Conservation (phyloP, 1,140 invertebrate species). For the Olivierus martensii region DNA sequence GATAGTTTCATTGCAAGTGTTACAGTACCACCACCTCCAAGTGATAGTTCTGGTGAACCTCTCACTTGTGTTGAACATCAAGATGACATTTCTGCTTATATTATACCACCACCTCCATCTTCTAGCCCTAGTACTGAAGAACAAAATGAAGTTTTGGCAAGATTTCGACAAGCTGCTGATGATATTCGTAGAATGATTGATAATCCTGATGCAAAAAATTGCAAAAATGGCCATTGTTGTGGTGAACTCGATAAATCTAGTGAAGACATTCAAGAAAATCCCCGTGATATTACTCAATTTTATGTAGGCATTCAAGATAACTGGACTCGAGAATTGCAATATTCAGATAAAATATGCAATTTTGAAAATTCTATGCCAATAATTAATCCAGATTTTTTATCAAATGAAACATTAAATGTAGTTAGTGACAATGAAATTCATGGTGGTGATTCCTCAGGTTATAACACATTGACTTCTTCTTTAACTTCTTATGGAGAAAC, state of each 20-base stretch:
- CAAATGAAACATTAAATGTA: neutral
- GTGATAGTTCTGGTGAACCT: neutral
- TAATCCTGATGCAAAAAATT: neutral
- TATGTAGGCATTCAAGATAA: neutral
- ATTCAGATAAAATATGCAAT: neutral
- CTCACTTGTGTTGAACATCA: neutral
- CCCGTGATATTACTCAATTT: neutral
- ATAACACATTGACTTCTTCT: constrained; percentile 18
- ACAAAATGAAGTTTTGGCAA: constrained; percentile 19
- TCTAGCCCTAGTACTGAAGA: constrained; percentile 17
- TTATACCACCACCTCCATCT: constrained; percentile 41
- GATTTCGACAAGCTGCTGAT: constrained; percentile 21
- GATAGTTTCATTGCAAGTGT: constrained; percentile 70
- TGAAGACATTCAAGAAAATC: neutral
- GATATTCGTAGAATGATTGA: constrained; percentile 19
- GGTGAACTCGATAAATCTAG: neutral
- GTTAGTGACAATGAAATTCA: constrained; percentile 3
- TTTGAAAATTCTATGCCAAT: neutral
- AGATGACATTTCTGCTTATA: constrained; percentile 41
- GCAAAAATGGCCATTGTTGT: too few species aligned
- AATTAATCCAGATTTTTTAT: neutral
- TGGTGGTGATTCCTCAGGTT: constrained; percentile 17
- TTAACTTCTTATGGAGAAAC: constrained; percentile 13
- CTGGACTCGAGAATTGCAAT: neutral
- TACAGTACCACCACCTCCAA: constrained; percentile 52